Conservation (phyloP, 2,797 vertebrate genomes). For the Cynopterus sphinx region DNA sequence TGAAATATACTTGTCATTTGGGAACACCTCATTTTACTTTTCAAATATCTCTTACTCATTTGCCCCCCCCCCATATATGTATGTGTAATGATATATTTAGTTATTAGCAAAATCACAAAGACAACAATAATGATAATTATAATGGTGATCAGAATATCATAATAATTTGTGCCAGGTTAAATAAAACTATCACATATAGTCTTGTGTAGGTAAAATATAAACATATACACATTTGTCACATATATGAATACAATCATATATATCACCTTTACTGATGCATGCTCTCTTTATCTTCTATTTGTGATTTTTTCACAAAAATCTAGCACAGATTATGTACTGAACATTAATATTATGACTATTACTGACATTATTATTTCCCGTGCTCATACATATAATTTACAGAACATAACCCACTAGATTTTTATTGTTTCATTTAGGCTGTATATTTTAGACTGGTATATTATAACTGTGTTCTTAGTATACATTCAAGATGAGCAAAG, state of each 20-base stretch:
- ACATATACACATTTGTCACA: too few species aligned
- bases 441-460: neutral
- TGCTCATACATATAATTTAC: neutral
- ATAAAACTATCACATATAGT: neutral
- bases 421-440: neutral
- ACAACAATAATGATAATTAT: neutral
- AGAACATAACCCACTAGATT: neutral
- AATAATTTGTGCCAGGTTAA: neutral
- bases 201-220: neutral
- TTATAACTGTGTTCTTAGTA: neutral
- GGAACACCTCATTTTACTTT: too few species aligned
- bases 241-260: neutral
- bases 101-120: too few species aligned
- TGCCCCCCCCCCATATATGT: too few species aligned
- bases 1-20: too few species aligned
- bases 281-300: neutral
- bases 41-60: too few species aligned
- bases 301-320: neutral
- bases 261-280: accelerated
- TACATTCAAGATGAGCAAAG: neutral
- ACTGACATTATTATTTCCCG: neutral
- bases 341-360: neutral
- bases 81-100: neutral
- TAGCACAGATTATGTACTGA: neutral
- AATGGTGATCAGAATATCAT: neutral